A percentile compares a stretch with the other conserved stretches of the same genome.
These are phyloP conservation scores for Pterois miles DNA, from an alignment of 2,797 vertebrate species.

Conservation along the genomic window DNA sequence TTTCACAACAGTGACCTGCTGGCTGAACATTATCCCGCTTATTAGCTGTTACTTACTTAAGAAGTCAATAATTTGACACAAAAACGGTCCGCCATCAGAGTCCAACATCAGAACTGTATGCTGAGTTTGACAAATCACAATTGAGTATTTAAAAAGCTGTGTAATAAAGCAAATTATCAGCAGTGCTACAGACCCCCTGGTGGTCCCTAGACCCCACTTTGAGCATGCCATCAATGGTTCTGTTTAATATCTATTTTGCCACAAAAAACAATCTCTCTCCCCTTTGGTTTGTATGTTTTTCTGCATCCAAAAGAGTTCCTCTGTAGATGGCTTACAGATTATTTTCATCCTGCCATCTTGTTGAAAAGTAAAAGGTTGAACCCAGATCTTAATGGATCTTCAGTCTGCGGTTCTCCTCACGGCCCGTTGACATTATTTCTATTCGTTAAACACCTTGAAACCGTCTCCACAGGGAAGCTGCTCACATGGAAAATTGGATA, in stretches of 20 bases:
- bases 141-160: too few relatives aligned
- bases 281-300: background rate
- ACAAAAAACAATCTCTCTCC: background rate
- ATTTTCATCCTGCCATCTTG: constrained; percentile 1
- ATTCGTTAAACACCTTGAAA: constrained; percentile 11
- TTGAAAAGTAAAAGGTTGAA: constrained; percentile 6
- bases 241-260: background rate
- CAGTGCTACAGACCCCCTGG: too few relatives aligned
- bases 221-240: too few relatives aligned
- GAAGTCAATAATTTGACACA: too few relatives aligned
- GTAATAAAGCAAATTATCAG: too few relatives aligned
- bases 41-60: too few relatives aligned
- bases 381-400: background rate
- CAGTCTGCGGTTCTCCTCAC: constrained; percentile 9
- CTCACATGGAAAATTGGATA: constrained; percentile 22
- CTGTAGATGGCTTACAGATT: constrained; percentile 3
- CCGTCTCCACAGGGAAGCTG: constrained; percentile 8
- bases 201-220: too few relatives aligned
- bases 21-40: too few relatives aligned
- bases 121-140: too few relatives aligned
- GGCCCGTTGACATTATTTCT: background rate
- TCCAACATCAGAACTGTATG: too few relatives aligned
- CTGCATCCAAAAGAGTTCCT: background rate
- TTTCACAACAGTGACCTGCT: too few relatives aligned
- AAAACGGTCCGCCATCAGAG: too few relatives aligned